Percentiles rank a stretch among this genome's conserved stretches.
These are phyloP conservation scores for Nomada fabriciana DNA, from an alignment of 2,888 invertebrate genomes.

Conservation along the genomic window DNA sequence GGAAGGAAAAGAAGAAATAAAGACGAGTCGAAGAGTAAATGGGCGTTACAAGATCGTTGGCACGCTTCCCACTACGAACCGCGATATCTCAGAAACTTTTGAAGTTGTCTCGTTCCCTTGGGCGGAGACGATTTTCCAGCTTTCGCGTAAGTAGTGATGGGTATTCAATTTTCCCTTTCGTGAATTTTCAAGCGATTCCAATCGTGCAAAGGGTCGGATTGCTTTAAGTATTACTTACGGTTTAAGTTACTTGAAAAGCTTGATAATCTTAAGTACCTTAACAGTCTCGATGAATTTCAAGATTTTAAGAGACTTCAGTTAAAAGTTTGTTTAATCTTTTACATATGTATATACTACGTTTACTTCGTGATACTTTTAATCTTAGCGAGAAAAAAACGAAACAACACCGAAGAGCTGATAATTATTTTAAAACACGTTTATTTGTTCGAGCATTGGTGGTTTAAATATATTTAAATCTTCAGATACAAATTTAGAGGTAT, in stretches of 20 bases:
- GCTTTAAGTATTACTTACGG: slow-evolving; percentile 34
- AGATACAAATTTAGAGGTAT: background rate
- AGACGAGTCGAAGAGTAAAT: slow-evolving; percentile 49
- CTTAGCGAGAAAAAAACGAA: no score
- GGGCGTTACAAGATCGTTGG: slow-evolving; percentile 64
- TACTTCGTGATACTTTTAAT: no score
- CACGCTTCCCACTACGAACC: slow-evolving; percentile 59
- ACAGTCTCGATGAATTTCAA: slow-evolving; percentile 29
- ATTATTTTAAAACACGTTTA: background rate
- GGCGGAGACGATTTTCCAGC: slow-evolving; percentile 48
- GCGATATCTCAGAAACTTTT: slow-evolving; percentile 65
- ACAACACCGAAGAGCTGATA: no score
- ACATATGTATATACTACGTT: no score
- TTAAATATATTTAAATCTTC: background rate
- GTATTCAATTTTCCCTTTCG: slow-evolving; percentile 33
- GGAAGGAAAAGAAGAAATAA: slow-evolving; percentile 23
- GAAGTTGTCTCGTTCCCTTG: slow-evolving; percentile 57
- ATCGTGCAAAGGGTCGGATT: slow-evolving; percentile 25
- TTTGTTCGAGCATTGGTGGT: background rate
- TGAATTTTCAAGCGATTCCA: slow-evolving; percentile 42
- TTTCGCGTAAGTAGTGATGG: slow-evolving; percentile 54
- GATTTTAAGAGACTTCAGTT: background rate
- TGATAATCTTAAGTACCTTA: slow-evolving; percentile 8
- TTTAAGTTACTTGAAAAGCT: slow-evolving; percentile 12
- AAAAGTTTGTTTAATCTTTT: background rate